Conservation (phyloP, 1,140 invertebrate species). For the Physella acuta region DNA sequence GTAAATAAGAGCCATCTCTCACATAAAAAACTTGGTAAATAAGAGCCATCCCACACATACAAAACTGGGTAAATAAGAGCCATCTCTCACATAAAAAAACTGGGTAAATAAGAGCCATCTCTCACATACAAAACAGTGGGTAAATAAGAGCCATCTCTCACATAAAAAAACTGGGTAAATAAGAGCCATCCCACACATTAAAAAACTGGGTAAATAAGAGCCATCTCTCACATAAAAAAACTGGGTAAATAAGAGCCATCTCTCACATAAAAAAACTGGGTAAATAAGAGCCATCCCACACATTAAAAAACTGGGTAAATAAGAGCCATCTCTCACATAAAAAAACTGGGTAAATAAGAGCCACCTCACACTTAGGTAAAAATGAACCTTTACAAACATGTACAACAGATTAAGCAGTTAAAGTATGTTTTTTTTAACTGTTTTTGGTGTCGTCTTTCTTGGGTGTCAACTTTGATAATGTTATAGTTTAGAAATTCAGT, state of each 20-base stretch:
- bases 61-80: neutral
- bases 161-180: neutral
- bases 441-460: neutral
- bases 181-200: neutral
- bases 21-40: neutral
- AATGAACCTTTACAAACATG: no score
- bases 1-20: neutral
- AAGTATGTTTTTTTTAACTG: no score
- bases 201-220: neutral
- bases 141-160: neutral
- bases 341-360: neutral
- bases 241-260: neutral
- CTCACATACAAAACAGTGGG: neutral
- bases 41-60: neutral
- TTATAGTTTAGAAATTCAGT: no score
- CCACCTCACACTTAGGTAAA: no score
- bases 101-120: neutral
- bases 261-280: neutral
- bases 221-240: neutral
- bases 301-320: neutral
- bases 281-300: neutral
- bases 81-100: neutral
- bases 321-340: neutral
- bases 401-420: no score
- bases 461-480: no score